These are phyloP conservation scores for Macrophya annulata DNA, from an alignment of 2,888 invertebrate species.

Conservation along the genomic window DNA sequence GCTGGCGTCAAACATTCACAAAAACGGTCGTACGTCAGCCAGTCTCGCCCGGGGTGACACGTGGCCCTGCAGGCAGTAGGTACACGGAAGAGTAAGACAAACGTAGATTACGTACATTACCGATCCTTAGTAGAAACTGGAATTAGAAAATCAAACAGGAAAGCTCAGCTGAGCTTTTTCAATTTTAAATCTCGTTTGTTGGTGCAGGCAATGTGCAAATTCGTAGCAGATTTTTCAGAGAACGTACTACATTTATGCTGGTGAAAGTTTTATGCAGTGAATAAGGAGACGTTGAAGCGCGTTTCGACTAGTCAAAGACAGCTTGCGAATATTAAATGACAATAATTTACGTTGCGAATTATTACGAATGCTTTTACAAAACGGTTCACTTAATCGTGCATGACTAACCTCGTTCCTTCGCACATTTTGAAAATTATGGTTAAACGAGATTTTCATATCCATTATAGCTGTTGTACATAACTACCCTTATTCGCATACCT, in stretches of 20 bases:
- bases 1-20: conserved; percentile 68
- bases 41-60: conserved; percentile 47
- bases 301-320: neutral
- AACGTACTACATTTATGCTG: neutral
- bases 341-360: conserved; percentile 23
- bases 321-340: neutral
- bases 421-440: conserved; percentile 61
- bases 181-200: neutral
- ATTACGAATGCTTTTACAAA: conserved; percentile 65
- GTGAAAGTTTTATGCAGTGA: neutral
- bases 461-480: conserved; percentile 57
- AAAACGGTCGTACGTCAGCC: conserved; percentile 69
- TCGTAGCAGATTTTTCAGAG: neutral
- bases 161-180: neutral
- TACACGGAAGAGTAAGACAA: conserved; percentile 30
- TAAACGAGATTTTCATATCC: conserved; percentile 78
- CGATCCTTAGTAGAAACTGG: neutral
- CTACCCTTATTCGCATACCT: neutral
- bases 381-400: conserved; percentile 72
- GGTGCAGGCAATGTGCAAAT: neutral
- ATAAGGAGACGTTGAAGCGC: neutral
- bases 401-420: conserved; percentile 64
- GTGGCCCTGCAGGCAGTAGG: conserved; percentile 27
- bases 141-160: conserved; percentile 15
- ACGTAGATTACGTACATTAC: conserved; percentile 30